A percentile compares a stretch with the other conserved stretches of the same genome.
Conservation (phyloP, 1,140 invertebrate species). For the Anastrepha obliqua region DNA sequence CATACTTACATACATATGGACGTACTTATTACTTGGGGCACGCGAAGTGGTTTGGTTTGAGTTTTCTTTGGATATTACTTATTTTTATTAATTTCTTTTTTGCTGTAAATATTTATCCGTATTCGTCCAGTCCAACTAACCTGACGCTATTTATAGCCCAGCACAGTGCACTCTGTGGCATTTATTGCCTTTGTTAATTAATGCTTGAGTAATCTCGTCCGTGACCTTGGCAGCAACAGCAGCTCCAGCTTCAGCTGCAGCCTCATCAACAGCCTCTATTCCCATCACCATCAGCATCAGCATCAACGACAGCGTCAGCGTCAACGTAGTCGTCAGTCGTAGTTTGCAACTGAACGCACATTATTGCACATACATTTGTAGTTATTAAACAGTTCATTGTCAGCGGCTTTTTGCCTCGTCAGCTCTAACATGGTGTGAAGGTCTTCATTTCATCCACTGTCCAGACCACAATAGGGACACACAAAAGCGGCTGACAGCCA, state of each 20-base stretch:
- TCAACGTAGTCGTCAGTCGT: neutral
- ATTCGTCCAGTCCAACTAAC: conserved; percentile 7
- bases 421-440: no score
- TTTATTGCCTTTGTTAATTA: conserved; percentile 49
- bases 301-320: neutral
- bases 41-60: neutral
- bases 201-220: conserved; percentile 45
- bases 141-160: conserved; percentile 20
- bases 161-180: conserved; percentile 29
- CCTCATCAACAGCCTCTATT: neutral
- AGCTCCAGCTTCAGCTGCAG: neutral
- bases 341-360: neutral
- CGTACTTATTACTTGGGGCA: neutral
- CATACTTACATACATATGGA: neutral
- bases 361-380: neutral
- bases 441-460: no score
- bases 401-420: neutral
- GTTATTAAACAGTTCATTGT: neutral
- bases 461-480: no score
- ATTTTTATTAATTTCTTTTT: neutral
- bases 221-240: conserved; percentile 27
- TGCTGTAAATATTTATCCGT: conserved; percentile 33
- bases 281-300: neutral
- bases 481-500: no score
- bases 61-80: neutral